Conservation (phyloP, 1,140 invertebrate genomes). For the Sarcophaga peregrina region DNA sequence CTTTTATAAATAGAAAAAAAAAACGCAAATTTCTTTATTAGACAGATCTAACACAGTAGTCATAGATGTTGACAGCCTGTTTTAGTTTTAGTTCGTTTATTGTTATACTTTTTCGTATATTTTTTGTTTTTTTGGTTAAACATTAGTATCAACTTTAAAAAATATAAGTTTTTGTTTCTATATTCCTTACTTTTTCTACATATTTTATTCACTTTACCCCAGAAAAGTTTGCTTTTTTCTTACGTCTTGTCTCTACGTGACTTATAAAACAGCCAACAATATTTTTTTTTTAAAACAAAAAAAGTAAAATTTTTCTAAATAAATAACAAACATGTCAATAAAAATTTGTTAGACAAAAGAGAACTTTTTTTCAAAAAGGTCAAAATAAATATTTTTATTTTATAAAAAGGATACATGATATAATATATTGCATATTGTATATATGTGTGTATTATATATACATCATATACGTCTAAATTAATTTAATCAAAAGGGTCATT, state of each 20-base stretch:
- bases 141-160: slow-evolving; percentile 38
- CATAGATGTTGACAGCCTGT: slow-evolving; percentile 24
- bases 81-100: neutral
- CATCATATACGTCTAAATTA: no score
- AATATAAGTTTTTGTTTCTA: neutral
- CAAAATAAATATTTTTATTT: neutral
- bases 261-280: neutral
- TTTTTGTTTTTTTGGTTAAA: slow-evolving; percentile 13
- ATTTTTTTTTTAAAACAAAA: neutral
- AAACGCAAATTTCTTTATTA: no score
- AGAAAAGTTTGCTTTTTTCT: no score
- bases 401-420: neutral
- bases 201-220: no score
- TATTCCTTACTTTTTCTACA: neutral
- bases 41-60: neutral
- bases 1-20: no score
- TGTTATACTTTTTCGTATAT: neutral
- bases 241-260: neutral
- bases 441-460: no score
- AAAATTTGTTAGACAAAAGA: slow-evolving; percentile 30
- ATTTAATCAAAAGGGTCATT: no score
- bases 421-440: no score
- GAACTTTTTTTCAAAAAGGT: neutral
- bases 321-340: slow-evolving; percentile 38
- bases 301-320: neutral